Evolutionary conservation across 2,113 vertebrate species (phyloP).

Genomic region (Chaetops frenatus): DNA sequence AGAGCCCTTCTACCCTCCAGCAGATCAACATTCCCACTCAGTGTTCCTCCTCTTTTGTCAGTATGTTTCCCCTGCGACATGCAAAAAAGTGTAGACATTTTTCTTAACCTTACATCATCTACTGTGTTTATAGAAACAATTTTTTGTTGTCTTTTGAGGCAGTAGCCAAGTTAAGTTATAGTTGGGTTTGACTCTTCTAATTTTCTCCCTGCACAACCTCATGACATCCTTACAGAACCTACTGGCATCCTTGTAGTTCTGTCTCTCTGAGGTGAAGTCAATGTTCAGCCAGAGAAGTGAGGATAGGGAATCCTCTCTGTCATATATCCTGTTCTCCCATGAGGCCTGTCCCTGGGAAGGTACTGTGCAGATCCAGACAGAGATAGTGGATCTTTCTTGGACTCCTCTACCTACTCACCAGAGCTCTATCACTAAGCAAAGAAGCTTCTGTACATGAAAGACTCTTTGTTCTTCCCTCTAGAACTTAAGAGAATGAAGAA

Average conservation of each 20-base stretch:
- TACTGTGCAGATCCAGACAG: not conserved
- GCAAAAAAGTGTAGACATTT: too few relatives aligned
- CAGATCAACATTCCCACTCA: not conserved
- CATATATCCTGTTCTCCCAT: not conserved
- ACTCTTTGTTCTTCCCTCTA: not conserved
- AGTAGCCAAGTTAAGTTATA: not conserved
- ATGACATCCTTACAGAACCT: not conserved
- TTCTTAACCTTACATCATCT: not conserved
- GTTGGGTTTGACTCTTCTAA: not conserved
- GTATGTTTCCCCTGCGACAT: too few relatives aligned
- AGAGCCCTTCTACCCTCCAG: not conserved
- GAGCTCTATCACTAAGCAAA: not conserved
- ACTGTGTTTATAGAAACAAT: not conserved
- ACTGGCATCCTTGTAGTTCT: not conserved
- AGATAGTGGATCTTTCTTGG: not conserved
- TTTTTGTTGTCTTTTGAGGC: not conserved
- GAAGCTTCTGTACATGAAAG: not conserved
- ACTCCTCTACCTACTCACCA: too few relatives aligned
- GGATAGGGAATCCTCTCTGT: not conserved
- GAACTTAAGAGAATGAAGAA: not conserved
- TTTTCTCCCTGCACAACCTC: not conserved
- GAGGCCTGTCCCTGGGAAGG: not conserved
- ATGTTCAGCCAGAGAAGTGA: not conserved
- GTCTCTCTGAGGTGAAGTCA: fast-evolving
- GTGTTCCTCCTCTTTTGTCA: not conserved